A percentile compares a stretch with the other conserved stretches of the same genome.
Evolutionary conservation across 2,113 vertebrate species (phyloP).

Genomic region (Nyctibius bracteatus): DNA sequence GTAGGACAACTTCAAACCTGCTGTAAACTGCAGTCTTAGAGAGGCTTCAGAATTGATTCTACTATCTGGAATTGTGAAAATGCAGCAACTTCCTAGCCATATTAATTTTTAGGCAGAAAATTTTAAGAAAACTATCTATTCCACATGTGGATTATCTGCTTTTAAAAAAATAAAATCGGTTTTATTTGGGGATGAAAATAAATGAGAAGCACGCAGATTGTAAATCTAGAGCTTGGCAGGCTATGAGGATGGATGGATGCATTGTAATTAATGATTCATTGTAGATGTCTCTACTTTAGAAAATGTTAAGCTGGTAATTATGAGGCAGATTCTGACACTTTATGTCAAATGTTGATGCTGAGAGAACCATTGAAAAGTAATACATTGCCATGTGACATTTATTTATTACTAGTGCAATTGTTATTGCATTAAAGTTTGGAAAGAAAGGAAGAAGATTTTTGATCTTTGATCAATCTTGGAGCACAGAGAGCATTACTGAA

Average conservation of each 20-base stretch:
- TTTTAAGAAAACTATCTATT: neutral
- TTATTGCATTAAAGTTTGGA: neutral
- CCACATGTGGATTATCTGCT: neutral
- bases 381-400: neutral
- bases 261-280: neutral
- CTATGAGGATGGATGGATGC: neutral
- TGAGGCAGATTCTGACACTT: neutral
- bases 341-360: neutral
- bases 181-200: neutral
- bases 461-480: neutral
- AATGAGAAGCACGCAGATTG: neutral
- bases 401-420: neutral
- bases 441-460: neutral
- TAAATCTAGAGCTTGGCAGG: neutral
- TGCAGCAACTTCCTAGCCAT: neutral
- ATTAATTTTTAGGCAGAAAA: neutral
- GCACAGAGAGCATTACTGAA: neutral
- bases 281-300: neutral
- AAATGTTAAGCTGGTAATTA: neutral
- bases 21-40: neutral
- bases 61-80: neutral
- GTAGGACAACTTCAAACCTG: neutral
- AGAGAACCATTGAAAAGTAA: neutral
- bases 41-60: neutral
- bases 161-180: neutral